These are phyloP conservation scores for Calidris pugnax DNA, from an alignment of 2,113 vertebrate species.

Conservation along the genomic window DNA sequence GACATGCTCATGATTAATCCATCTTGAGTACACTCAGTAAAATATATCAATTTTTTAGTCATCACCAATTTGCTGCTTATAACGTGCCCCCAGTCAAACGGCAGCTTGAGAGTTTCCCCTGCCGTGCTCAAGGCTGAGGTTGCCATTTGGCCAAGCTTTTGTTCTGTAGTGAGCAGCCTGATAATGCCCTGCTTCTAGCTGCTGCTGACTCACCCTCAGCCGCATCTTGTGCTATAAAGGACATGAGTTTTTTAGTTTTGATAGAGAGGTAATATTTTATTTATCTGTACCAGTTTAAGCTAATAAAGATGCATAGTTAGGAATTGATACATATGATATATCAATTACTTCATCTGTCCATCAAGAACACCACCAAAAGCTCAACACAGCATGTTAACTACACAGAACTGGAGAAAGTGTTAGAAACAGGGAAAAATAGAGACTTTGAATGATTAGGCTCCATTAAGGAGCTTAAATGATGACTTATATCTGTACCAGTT, in stretches of 20 bases:
- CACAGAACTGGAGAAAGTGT: not conserved
- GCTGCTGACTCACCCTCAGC: not conserved
- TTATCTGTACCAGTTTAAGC: not conserved
- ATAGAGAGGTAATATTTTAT: not conserved
- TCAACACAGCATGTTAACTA: not conserved
- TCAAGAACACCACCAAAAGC: not conserved
- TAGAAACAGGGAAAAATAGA: not conserved
- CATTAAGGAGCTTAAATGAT: not conserved
- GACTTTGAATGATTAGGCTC: not conserved
- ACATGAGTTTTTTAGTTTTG: not conserved
- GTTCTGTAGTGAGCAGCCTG: not conserved
- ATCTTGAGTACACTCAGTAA: not conserved
- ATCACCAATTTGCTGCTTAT: not conserved
- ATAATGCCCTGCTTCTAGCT: not conserved
- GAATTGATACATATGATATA: not conserved
- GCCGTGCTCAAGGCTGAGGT: not conserved
- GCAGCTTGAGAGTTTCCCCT: not conserved
- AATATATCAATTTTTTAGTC: not conserved
- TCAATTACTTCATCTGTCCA: not conserved
- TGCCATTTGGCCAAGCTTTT: not conserved
- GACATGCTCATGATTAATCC: not conserved
- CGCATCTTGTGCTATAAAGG: not conserved
- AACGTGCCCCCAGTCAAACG: rapidly evolving
- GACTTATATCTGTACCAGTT: no score
- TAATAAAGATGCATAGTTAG: not conserved